These are phyloP conservation scores for Vireo griseus DNA, from an alignment of 2,797 vertebrate genomes.

Conservation along the genomic window DNA sequence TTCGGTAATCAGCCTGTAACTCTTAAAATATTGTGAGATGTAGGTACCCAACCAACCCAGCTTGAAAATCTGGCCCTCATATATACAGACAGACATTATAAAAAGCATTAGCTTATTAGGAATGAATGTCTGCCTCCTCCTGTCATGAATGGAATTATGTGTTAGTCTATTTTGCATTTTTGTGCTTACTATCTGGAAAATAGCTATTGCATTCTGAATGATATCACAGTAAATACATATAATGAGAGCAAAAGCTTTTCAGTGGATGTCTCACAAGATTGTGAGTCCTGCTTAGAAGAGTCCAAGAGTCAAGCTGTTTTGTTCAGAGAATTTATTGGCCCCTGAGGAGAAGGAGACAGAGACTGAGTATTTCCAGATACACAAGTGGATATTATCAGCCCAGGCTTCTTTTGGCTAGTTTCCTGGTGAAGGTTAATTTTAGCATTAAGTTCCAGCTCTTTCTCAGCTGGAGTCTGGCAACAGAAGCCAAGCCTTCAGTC, in stretches of 20 bases:
- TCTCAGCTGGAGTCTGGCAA: conserved; percentile 65
- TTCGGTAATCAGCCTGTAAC: not conserved
- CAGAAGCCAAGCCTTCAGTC: conserved; percentile 53
- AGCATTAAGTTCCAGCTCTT: conserved; percentile 57
- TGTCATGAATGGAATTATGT: not conserved
- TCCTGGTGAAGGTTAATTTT: conserved; percentile 66
- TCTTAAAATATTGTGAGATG: not conserved
- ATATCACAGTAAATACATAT: not conserved
- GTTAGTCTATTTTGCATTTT: not conserved
- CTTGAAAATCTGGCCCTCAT: not conserved
- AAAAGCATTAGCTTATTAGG: not conserved
- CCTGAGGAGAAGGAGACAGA: conserved; percentile 43
- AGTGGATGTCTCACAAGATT: not conserved
- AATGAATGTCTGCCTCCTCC: not conserved
- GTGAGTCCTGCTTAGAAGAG: not conserved
- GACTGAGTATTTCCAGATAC: conserved; percentile 68
- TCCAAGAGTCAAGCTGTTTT: conserved; percentile 55
- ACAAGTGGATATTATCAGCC: conserved; percentile 61
- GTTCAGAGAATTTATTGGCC: conserved; percentile 37
- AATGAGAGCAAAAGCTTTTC: conserved; percentile 5
- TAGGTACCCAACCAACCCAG: not conserved
- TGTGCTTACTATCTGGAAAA: conserved; percentile 3
- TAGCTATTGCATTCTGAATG: not conserved
- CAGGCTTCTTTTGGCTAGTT: conserved; percentile 63
- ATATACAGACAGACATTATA: not conserved